phyloP scores from a whole-genome alignment of 2,888 invertebrate genomes.

The Nemapogon koenigi region DNA sequence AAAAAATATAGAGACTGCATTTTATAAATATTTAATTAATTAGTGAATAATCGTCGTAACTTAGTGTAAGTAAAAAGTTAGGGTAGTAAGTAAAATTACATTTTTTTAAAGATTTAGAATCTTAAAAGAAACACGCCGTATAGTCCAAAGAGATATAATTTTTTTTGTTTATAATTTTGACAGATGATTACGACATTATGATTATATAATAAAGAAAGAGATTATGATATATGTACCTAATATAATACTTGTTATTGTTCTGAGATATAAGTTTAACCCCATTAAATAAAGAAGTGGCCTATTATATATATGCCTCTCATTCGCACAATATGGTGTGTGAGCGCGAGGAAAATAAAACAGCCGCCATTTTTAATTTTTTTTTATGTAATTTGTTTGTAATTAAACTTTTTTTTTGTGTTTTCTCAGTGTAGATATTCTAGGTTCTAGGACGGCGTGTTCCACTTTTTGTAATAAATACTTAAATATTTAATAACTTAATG shows the following conservation, averaged over 20 bases:
- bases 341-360: too few relatives aligned
- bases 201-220: too few relatives aligned
- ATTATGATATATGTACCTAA: too few relatives aligned
- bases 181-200: too few relatives aligned
- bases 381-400: neutral
- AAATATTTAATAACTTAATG: neutral
- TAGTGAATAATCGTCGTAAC: neutral
- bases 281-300: too few relatives aligned
- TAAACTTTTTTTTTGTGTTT: neutral
- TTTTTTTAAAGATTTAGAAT: neutral
- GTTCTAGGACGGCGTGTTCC: neutral
- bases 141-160: too few relatives aligned
- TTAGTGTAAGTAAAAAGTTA: neutral
- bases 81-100: neutral
- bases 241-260: too few relatives aligned
- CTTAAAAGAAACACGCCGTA: neutral
- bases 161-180: too few relatives aligned
- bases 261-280: too few relatives aligned
- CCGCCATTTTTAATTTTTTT: neutral
- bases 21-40: neutral
- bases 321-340: too few relatives aligned
- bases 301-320: too few relatives aligned
- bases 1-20: conserved; percentile 8
- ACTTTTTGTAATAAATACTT: neutral
- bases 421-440: neutral